Base-by-base conservation (phyloP, 2,888 invertebrate species). In the Diloba caeruleocephala region DNA sequence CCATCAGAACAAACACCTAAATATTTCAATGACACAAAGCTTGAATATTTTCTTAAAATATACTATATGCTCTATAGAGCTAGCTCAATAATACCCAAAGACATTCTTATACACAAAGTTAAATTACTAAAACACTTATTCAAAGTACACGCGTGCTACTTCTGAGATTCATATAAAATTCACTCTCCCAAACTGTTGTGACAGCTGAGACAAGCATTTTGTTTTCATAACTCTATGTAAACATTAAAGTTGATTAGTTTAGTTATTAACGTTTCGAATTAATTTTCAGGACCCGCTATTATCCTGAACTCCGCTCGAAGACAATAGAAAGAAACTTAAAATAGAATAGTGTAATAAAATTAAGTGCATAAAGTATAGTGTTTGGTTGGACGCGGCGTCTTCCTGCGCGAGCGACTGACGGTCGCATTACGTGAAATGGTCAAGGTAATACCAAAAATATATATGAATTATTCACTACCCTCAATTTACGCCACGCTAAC, bases 391-490 rank as follows among this genome's bases (percentile, higher is more conserved):
- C 74, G 77, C 77, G 82, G 76, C 79, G 80, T 73, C 76, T 74
- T 69, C 70, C 80, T 78, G 78, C 73, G 80, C 79, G 76, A 78
- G 79, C 78, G 75, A 84, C 82, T 78, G 86, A 79, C 84, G 72
- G 81, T 81, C 86, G 82, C 85, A 85, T 87, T 85, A 73, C 89
- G 89, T 92, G 92, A 92, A 92, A 92, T 92, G 93, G 93, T 93
- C 90, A 93, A 93, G 92, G 92, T 93, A 93, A 92, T 85, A 66
- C 71, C 79, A 82, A 41, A 84, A 83, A 84, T 81, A 78, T 82
- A 71, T 84, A 85, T 90, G 86, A 88, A 88, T 88, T 83, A 89
- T 90, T 89, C 89, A 89, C 87, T 76, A 73, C 82, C 85, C 84
- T 84, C 81, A 83, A 84, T 85, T 84, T 82, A 85, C 82, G 78